Evolutionary conservation across 2,113 vertebrate species (phyloP).

Genomic region (Sturnira hondurensis): DNA sequence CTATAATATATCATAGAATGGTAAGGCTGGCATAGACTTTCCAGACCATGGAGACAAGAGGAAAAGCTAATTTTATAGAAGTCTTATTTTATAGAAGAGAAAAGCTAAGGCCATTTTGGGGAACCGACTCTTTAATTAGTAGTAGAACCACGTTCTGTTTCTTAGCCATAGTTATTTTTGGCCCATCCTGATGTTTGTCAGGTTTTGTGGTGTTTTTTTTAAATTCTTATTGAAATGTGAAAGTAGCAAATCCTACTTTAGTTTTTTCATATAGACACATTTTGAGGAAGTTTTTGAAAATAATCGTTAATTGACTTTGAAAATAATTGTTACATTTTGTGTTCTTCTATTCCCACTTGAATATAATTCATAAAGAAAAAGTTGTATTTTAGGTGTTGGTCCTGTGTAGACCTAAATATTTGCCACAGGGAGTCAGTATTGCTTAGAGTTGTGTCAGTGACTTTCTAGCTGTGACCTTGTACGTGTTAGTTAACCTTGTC

Average conservation of each 20-base stretch:
- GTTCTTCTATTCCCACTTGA: background rate
- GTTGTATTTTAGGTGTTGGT: background rate
- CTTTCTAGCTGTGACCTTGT: slow-evolving; percentile 28
- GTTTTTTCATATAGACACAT: background rate
- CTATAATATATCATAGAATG: background rate
- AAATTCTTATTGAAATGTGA: background rate
- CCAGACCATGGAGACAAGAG: background rate
- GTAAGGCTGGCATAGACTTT: background rate
- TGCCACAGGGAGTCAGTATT: slow-evolving; percentile 57
- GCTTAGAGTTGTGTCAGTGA: background rate
- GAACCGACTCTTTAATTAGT: background rate
- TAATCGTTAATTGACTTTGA: no score
- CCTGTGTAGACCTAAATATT: background rate
- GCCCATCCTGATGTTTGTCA: background rate
- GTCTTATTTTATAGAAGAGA: background rate
- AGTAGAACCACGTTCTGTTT: background rate
- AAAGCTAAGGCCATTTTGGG: background rate
- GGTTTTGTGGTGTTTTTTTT: background rate
- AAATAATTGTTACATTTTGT: background rate
- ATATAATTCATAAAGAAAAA: background rate
- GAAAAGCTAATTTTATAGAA: no score
- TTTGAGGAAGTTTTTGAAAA: background rate
- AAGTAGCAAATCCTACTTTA: background rate
- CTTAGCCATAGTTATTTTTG: background rate
- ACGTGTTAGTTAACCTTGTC: background rate